Base-by-base conservation (phyloP, 2,113 vertebrate genomes). In the Atrichornis clamosus region DNA sequence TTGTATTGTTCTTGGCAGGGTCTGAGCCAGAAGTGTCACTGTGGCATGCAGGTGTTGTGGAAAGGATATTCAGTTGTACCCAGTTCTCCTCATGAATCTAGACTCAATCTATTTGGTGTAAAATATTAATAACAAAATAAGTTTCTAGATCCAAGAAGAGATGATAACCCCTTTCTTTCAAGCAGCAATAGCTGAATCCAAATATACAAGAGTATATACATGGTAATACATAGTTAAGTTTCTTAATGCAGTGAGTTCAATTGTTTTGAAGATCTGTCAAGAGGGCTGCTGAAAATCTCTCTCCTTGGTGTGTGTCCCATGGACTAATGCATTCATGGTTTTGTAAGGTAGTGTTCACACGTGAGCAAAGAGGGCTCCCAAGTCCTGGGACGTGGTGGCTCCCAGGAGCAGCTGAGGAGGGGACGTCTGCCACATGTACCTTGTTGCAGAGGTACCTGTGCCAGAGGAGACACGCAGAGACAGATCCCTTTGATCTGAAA, bases 341-440 rank as follows among this genome's bases (percentile, higher is more conserved):
- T 69, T 9, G 0, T 56, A 32, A 26, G 23, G 19, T 33, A 15
- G 10, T 39, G 15, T 50, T 70, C 35, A 41, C 6, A 11, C 7
- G 4, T 67, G 78, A 75, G 46, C 15, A 59, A 47, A 64, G 7
- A 59, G 39, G 17, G 42, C n/a, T 79, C 53, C 21, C 7, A 37
- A 56, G 37, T 58, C 8, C 20, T 22, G 41, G 41, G 58, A 26
- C 23, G 30, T 23, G 5, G 0, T 28, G 28, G 30, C 32, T 92
- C 30, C 58, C n/a, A 22, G 19, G n/a, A 67, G 7, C 46, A 17
- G 39, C n/a, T 52, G 26, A 41, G 62, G 35, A 56, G 44, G 26
- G 12, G 16, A 39, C 53, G 8, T 41, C 39, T 82, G 22, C n/a
- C 28, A 18, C 0, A 0, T 49, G 8, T 41, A 26, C 35, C 28